Percentiles rank a stretch among this genome's conserved stretches.
Evolutionary conservation across 1,140 invertebrate species (phyloP).

Genomic region (Papilio polyxenes): DNA sequence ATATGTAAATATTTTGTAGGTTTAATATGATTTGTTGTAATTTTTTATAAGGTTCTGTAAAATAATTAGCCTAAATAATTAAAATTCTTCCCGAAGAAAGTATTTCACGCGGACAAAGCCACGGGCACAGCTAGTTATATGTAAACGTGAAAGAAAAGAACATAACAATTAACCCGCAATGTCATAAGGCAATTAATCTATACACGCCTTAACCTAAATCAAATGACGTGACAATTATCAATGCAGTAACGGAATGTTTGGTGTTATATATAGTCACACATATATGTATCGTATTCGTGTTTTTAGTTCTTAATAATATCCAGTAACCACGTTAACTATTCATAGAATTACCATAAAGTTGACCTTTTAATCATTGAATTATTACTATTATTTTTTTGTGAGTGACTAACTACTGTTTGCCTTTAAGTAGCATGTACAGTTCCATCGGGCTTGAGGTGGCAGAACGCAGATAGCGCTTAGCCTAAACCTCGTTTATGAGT

Average conservation of each 20-base stretch:
- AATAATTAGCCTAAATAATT: no score
- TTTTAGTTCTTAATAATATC: neutral
- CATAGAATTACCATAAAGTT: neutral
- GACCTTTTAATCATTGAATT: neutral
- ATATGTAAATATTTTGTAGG: no score
- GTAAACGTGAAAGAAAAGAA: neutral
- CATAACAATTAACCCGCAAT: neutral
- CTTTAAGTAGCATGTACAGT: no score
- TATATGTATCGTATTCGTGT: neutral
- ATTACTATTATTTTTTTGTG: no score
- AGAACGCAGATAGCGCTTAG: no score
- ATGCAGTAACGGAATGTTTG: constrained; percentile 1
- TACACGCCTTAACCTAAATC: constrained; percentile 15
- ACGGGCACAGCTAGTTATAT: neutral
- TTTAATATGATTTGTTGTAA: no score
- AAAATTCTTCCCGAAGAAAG: no score
- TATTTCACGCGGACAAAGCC: no score
- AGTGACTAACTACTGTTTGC: no score
- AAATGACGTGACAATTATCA: constrained; percentile 11
- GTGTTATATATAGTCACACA: neutral
- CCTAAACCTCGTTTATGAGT: no score
- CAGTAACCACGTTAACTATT: neutral
- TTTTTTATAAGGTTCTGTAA: no score
- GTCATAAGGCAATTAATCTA: neutral
- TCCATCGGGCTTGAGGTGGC: no score